Conservation (phyloP, 2,113 vertebrate genomes). For the Festucalex cinctus region DNA sequence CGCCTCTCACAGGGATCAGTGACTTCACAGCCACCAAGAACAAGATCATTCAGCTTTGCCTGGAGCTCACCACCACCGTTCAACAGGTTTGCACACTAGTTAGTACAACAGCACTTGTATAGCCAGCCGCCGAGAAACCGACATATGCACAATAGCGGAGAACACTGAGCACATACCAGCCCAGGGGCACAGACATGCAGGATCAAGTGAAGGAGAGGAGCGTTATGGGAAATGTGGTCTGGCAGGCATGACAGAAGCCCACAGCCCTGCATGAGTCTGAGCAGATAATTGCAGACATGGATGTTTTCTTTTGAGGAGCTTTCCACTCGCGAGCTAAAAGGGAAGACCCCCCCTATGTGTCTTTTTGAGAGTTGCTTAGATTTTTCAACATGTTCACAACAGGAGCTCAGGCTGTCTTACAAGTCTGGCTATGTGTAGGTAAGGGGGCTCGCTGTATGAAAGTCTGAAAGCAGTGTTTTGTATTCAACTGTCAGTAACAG, state of each 20-base stretch:
- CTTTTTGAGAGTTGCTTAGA: background rate
- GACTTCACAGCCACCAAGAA: slow-evolving; percentile 95
- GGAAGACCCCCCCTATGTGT: slow-evolving; percentile 44
- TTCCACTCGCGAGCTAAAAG: slow-evolving; percentile 47
- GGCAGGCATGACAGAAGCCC: slow-evolving; percentile 44
- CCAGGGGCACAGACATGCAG: slow-evolving; percentile 38
- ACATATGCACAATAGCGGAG: slow-evolving; percentile 33
- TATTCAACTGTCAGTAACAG: slow-evolving; percentile 6
- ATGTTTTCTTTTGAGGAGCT: slow-evolving; percentile 51
- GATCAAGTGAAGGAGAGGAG: slow-evolving; percentile 38
- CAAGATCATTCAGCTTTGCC: slow-evolving; percentile 96
- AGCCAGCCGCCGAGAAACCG: slow-evolving; percentile 9
- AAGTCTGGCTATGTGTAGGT: slow-evolving; percentile 37
- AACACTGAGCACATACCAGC: slow-evolving; percentile 35
- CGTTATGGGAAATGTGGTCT: slow-evolving; percentile 58
- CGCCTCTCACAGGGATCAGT: slow-evolving; percentile 92
- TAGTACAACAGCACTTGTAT: slow-evolving; percentile 25
- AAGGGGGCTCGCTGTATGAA: slow-evolving; percentile 1
- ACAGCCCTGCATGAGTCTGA: slow-evolving; percentile 49
- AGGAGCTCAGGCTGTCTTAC: slow-evolving; percentile 7
- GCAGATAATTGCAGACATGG: slow-evolving; percentile 36
- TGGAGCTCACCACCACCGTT: slow-evolving; percentile 95
- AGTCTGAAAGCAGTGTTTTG: slow-evolving; percentile 10
- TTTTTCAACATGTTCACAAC: background rate
- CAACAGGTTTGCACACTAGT: slow-evolving; percentile 85